These are phyloP conservation scores for Psittacula cyanocephala DNA, from an alignment of 2,113 vertebrate species.

Conservation along the genomic window DNA sequence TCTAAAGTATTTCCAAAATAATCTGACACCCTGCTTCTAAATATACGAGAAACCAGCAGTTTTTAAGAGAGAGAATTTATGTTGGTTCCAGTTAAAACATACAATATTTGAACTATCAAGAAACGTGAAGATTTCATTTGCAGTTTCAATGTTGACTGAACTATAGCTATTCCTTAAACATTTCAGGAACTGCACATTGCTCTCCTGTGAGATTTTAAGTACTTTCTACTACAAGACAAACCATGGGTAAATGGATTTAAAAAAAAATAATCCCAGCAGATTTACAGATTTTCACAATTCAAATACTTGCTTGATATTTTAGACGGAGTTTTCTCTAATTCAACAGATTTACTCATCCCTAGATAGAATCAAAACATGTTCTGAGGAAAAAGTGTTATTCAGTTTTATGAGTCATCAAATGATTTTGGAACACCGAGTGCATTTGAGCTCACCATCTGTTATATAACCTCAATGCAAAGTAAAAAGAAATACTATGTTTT, in stretches of 20 bases:
- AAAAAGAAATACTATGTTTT: slow-evolving; percentile 45
- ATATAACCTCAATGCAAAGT: slow-evolving; percentile 34
- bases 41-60: neutral
- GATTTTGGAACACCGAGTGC: neutral
- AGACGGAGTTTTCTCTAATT: neutral
- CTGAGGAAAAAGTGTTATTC: neutral
- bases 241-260: neutral
- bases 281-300: slow-evolving; percentile 1
- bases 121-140: neutral
- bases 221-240: neutral
- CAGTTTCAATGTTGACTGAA: neutral
- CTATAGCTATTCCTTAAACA: neutral
- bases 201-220: neutral
- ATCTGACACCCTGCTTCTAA: neutral
- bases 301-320: slow-evolving; percentile 6
- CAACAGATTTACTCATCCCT: slow-evolving; percentile 21
- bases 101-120: neutral
- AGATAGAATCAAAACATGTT: slow-evolving; percentile 34
- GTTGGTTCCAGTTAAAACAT: neutral
- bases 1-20: neutral
- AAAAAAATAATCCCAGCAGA: neutral
- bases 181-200: slow-evolving; percentile 2
- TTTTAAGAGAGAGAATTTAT: neutral
- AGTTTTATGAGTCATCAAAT: slow-evolving; percentile 44
- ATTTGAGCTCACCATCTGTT: slow-evolving; percentile 49